These are phyloP conservation scores for Amia ocellicauda DNA, from an alignment of 2,113 vertebrate species.

Conservation along the genomic window DNA sequence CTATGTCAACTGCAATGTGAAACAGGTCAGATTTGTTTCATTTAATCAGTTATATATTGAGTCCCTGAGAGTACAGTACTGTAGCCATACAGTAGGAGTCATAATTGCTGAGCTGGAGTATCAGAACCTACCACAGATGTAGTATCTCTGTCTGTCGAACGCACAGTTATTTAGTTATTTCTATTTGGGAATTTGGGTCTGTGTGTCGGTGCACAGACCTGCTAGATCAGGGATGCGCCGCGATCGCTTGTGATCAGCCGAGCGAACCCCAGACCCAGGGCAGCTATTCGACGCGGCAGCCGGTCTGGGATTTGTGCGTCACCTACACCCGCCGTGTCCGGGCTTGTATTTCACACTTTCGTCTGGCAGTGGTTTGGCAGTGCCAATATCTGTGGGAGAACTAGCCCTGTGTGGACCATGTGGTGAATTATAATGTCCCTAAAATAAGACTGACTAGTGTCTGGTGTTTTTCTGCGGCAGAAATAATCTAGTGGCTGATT, in stretches of 20 bases:
- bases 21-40: too few species aligned
- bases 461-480: background rate
- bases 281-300: background rate
- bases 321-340: background rate
- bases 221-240: background rate
- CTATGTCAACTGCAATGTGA: too few species aligned
- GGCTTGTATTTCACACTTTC: background rate
- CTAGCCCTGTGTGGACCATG: background rate
- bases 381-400: background rate
- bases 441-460: background rate
- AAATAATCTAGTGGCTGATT: too few species aligned
- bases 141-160: too few species aligned
- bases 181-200: too few species aligned
- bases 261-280: background rate
- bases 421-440: background rate
- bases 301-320: constrained; percentile 4
- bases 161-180: too few species aligned
- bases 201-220: too few species aligned
- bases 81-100: too few species aligned
- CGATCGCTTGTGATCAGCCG: background rate
- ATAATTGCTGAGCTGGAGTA: too few species aligned
- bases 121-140: too few species aligned
- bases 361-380: background rate
- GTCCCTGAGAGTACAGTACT: too few species aligned
- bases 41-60: too few species aligned